These are phyloP conservation scores for Sebastes oblongus DNA, from an alignment of 2,797 vertebrate genomes.

Conservation along the genomic window DNA sequence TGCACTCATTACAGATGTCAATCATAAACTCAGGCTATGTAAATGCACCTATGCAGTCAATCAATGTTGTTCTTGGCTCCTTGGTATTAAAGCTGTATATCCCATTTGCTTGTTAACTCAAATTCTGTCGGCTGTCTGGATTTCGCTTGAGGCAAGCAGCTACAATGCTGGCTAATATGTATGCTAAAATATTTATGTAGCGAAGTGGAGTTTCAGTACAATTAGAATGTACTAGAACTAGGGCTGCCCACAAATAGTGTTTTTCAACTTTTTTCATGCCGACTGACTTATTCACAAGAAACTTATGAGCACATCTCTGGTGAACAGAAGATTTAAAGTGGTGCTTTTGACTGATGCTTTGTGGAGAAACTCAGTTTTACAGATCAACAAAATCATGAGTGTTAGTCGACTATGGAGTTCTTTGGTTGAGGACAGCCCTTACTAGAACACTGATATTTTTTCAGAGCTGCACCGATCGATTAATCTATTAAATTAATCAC, in stretches of 20 bases:
- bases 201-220: neutral
- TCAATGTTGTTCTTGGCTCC: neutral
- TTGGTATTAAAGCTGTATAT: conserved; percentile 6
- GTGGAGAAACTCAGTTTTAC: too few species aligned
- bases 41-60: neutral
- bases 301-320: too few species aligned
- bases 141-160: neutral
- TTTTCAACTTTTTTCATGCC: too few species aligned
- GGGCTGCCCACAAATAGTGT: accelerated
- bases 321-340: too few species aligned
- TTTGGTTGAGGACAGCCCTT: too few species aligned
- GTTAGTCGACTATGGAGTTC: too few species aligned
- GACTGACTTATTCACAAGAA: too few species aligned
- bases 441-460: too few species aligned
- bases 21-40: neutral
- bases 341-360: too few species aligned
- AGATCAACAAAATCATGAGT: too few species aligned
- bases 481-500: too few species aligned
- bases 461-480: too few species aligned
- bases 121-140: neutral
- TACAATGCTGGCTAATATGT: neutral
- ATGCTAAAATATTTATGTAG: neutral
- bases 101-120: conserved; percentile 14
- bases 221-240: neutral
- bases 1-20: neutral